Evolutionary conservation across 92 coral and sea anemone species (phyloP), one percentile per base, ranked within the genome.

Genomic region (Micromussa lordhowensis): DNA sequence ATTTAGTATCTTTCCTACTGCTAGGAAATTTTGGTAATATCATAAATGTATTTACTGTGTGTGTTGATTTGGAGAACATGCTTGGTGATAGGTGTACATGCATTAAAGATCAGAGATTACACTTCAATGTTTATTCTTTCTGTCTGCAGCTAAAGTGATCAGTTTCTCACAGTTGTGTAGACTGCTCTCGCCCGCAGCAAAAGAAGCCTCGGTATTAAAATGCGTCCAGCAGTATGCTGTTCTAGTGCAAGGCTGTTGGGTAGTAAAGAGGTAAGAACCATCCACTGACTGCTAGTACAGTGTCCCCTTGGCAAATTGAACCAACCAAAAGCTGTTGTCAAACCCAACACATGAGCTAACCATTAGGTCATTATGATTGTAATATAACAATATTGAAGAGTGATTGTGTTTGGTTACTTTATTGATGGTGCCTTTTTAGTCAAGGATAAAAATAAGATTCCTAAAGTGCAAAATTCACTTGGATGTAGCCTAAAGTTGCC

Each of bases 191-290:
- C 98, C 96, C 28, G 91, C 92, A 54, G 90, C 97, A 30, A 97
- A 94, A 48, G 99, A 97, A 57, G 95, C 92, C 0, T 83, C 91
- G 29, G 89, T 97, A 10, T 79, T 97, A 66, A 94, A 94, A 87
- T 95, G 96, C 80, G 91, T 95, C 12, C 97, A 95, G 55, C 99
- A 97, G 90, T 95, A 88, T 91, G 99, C 97, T 51, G 97, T 94
- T 9, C 89, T 97, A 72, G 98, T 97, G 73, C 99, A 97, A 82
- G 99, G 99, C 36, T 95, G 97, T 24, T 97, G 99, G 99, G 96
- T 97, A 22, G 98, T 95, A 2, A 97, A 97, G 61, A 97, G 98
- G 98, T 93, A 6, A 38, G 91, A 48, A 22, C 34, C 26, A 15
- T 82, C 44, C 66, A 15, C 32, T 19, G 1, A 1, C 49, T 73